Base-by-base conservation (phyloP, 2,888 invertebrate species). In the Caenorhabditis plicata region DNA sequence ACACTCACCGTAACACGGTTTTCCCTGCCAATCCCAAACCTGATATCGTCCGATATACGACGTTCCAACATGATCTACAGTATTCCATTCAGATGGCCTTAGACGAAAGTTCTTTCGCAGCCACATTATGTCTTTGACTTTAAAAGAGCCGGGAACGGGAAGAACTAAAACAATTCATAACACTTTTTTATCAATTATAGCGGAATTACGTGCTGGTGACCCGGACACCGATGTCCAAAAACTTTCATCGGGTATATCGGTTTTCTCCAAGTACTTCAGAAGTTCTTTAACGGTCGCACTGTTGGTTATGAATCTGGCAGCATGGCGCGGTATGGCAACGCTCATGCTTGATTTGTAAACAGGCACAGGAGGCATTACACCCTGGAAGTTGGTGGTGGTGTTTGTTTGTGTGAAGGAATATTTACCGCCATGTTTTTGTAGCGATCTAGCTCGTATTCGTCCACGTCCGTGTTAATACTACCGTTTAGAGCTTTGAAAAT, bases 351-450 rank as follows among this genome's bases (percentile, higher is more conserved):
- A 45, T 32, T 65, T 65, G 35, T 49, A 65, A 5, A 64, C 23
- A 7, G 63, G 51, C 8, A 64, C 23, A 9, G 64, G 64, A 4
- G 64, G 45, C n/a, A n/a, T n/a, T n/a, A n/a, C n/a, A n/a, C n/a
- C n/a, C n/a, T n/a, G n/a, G n/a, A n/a, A n/a, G n/a, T n/a, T n/a
- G n/a, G 13, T 31, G 9, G 31, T 31, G 9, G 31, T 31, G 11
- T 9, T 31, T 31, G 9, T 31, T 31, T 31, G 9, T 9, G 11
- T 31, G 11, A 31, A 31, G 11, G 9, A 11, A 11, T 31, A n/a
- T n/a, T n/a, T 38, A 68, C 67, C 53, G 55, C 54, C 54, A 68
- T 61, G 51, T 64, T 61, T 33, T 55, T 61, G 31, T 63, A 58
- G 19, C 40, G 5, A 20, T 49, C 44, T 15, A 27, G 35, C 32